Conservation (phyloP, 2,113 vertebrate species). For the Bombycilla garrulus region DNA sequence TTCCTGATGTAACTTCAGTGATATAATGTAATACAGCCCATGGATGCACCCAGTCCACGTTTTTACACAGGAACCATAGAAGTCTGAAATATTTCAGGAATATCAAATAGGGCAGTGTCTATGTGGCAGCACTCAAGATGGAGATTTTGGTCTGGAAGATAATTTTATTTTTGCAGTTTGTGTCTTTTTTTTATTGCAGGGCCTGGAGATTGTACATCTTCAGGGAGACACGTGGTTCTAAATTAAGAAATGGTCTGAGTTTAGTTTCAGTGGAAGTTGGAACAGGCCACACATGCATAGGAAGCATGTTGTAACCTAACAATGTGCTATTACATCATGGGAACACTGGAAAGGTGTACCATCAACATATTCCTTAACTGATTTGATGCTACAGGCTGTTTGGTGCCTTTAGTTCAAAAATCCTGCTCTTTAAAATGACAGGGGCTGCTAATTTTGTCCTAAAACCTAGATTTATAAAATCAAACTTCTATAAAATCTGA, state of each 20-base stretch:
- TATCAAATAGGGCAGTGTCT: not conserved
- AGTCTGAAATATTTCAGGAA: not conserved
- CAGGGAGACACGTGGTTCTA: not conserved
- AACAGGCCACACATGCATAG: not conserved
- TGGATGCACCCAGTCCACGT: not conserved
- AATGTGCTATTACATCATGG: not conserved
- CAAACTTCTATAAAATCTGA: not conserved
- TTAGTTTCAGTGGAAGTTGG: not conserved
- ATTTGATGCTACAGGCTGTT: not conserved
- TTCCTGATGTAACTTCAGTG: not conserved
- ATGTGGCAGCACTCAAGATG: not conserved
- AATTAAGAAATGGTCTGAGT: not conserved
- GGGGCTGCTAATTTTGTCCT: not conserved
- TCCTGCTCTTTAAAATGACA: not conserved
- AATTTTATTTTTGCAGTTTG: not conserved
- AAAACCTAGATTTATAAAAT: not conserved
- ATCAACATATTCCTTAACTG: not conserved
- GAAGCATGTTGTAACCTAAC: not conserved
- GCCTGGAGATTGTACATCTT: not conserved
- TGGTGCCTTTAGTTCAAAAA: not conserved
- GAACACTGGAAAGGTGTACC: not conserved
- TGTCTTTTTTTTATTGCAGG: not conserved
- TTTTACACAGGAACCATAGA: not conserved
- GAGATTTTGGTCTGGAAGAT: not conserved
- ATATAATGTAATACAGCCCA: not conserved